Conservation (phyloP, 2,888 invertebrate species). For the Octonoba sinensis region DNA sequence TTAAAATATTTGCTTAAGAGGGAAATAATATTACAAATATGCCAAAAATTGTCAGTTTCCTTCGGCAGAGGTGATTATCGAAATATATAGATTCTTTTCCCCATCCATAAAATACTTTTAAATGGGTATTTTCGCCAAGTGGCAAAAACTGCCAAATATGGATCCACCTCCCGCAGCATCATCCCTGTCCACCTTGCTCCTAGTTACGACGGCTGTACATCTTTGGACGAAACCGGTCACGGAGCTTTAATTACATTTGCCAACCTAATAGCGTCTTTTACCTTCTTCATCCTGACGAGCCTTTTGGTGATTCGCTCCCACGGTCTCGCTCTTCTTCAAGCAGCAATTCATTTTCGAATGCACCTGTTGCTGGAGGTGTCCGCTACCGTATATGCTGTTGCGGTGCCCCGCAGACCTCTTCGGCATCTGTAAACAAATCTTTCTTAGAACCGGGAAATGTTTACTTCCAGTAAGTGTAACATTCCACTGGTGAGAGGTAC, state of each 20-base stretch:
- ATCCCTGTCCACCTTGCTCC: slow-evolving; percentile 29
- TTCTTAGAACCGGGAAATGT: too few relatives aligned
- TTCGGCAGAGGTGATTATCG: too few relatives aligned
- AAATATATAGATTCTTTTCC: too few relatives aligned
- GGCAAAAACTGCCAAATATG: slow-evolving; percentile 28
- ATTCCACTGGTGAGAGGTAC: too few relatives aligned
- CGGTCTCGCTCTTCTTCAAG: slow-evolving; percentile 20
- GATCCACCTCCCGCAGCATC: slow-evolving; percentile 7
- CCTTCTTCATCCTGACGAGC: slow-evolving; percentile 15
- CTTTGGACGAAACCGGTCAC: slow-evolving; percentile 45
- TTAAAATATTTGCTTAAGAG: too few relatives aligned
- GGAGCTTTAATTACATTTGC: slow-evolving; percentile 56
- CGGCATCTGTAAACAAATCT: too few relatives aligned
- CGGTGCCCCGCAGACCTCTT: too few relatives aligned
- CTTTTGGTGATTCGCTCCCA: slow-evolving; percentile 36
- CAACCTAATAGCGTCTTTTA: slow-evolving; percentile 38
- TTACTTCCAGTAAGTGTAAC: too few relatives aligned
- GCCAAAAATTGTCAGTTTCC: too few relatives aligned
- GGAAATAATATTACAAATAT: too few relatives aligned
- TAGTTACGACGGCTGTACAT: slow-evolving; percentile 7
- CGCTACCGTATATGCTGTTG: slow-evolving; percentile 29
- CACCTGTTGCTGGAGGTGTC: slow-evolving; percentile 32
- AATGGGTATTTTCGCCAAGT: too few relatives aligned
- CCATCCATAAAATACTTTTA: too few relatives aligned
- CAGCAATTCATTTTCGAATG: slow-evolving; percentile 45